Conservation (phyloP, 1,140 invertebrate species). For the Laupala kohalensis region DNA sequence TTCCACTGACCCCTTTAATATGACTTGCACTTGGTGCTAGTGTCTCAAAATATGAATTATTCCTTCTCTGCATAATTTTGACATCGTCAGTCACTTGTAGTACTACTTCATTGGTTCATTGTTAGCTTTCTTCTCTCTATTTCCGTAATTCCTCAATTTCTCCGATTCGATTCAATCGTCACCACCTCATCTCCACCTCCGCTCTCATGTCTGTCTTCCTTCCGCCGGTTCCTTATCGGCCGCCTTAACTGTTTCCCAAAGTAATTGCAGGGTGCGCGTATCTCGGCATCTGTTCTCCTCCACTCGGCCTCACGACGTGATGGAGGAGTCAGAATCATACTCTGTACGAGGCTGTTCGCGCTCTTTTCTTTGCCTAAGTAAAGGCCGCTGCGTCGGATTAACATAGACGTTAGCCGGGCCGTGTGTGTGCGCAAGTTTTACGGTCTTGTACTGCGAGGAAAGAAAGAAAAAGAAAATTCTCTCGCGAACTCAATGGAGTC, state of each 20-base stretch:
- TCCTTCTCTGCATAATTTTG: no score
- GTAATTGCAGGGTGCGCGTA: background rate
- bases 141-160: no score
- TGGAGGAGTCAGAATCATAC: background rate
- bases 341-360: background rate
- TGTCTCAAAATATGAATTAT: no score
- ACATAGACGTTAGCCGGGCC: background rate
- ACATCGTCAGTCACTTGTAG: no score
- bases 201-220: background rate
- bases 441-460: background rate
- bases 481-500: background rate
- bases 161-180: no score
- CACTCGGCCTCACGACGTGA: background rate
- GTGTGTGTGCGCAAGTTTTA: background rate
- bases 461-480: background rate
- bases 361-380: background rate
- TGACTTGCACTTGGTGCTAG: no score
- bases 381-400: background rate
- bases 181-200: background rate
- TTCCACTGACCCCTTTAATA: no score
- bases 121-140: no score
- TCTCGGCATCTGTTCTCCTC: background rate
- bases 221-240: background rate
- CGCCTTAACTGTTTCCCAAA: background rate
- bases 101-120: no score